Conservation (phyloP, 2,113 vertebrate genomes). For the Quiscalus mexicanus region DNA sequence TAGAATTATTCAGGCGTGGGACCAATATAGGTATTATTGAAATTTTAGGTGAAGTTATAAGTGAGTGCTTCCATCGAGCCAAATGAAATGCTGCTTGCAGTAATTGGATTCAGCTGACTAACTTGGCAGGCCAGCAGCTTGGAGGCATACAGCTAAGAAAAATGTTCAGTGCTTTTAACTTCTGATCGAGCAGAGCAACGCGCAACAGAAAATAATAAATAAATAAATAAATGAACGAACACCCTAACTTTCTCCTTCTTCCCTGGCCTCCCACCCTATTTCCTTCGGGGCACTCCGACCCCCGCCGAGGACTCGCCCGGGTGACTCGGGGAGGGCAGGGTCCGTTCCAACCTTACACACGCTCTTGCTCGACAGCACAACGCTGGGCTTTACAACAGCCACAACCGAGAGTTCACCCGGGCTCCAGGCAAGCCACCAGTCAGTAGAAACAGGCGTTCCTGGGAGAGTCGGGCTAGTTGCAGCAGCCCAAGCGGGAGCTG, state of each 20-base stretch:
- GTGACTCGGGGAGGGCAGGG: background rate
- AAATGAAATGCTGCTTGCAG: conserved; percentile 83
- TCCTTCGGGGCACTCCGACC: background rate
- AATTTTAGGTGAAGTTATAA: conserved; percentile 82
- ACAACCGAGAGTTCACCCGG: background rate
- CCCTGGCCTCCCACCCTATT: background rate
- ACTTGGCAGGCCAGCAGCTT: conserved; percentile 81
- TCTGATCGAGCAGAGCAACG: conserved; percentile 67
- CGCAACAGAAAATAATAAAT: conserved; percentile 20
- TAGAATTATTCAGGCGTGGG: conserved; percentile 38
- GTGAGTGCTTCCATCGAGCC: conserved; percentile 78
- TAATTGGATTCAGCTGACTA: conserved; percentile 86
- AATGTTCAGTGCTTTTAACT: conserved; percentile 75
- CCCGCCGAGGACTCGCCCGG: background rate
- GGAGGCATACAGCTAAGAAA: conserved; percentile 79
- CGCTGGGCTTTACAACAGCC: background rate
- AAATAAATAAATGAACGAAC: background rate
- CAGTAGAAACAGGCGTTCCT: background rate
- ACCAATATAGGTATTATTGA: conserved; percentile 74
- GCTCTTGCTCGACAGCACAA: background rate
- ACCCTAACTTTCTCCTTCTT: background rate
- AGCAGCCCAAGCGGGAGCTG: background rate
- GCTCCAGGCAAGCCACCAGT: background rate
- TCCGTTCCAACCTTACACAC: background rate
- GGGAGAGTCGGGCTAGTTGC: background rate